A percentile compares a stretch with the other conserved stretches of the same genome.
Conservation (phyloP, 2,888 invertebrate species). For the Drosophila affinis region DNA sequence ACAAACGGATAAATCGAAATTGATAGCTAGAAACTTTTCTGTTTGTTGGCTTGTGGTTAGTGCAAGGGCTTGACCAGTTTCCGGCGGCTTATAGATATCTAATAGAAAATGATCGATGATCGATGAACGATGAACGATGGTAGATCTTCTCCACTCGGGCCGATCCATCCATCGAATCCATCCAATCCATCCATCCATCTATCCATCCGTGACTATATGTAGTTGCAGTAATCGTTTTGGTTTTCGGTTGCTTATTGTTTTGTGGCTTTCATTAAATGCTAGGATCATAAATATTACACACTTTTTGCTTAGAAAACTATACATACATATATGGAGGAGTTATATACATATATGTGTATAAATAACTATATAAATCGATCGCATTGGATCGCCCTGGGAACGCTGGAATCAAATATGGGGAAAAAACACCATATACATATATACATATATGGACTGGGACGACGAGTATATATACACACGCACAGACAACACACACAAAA, state of each 20-base stretch:
- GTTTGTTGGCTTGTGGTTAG: not conserved
- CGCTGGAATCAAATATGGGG: slow-evolving; percentile 35
- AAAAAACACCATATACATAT: slow-evolving; percentile 10
- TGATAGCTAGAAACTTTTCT: slow-evolving; percentile 25
- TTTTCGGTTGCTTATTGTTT: slow-evolving; percentile 30
- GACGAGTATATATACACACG: not conserved
- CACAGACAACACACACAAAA: slow-evolving; percentile 1
- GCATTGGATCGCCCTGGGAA: slow-evolving; percentile 44
- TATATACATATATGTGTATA: slow-evolving; percentile 23
- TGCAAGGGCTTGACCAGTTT: slow-evolving; percentile 36
- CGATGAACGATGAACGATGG: slow-evolving; percentile 66
- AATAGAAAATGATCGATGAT: slow-evolving; percentile 64
- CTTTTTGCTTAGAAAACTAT: slow-evolving; percentile 18
- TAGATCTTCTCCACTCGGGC: slow-evolving; percentile 23
- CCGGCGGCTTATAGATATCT: slow-evolving; percentile 48
- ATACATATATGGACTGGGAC: slow-evolving; percentile 8
- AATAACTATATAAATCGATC: slow-evolving; percentile 36
- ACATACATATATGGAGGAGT: slow-evolving; percentile 1
- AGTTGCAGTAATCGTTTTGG: slow-evolving; percentile 25
- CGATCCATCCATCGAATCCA: slow-evolving; percentile 14
- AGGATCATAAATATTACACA: slow-evolving; percentile 26
- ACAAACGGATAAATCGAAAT: slow-evolving; percentile 40
- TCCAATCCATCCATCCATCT: slow-evolving; percentile 3
- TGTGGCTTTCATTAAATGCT: slow-evolving; percentile 29
- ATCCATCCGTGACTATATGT: slow-evolving; percentile 15